phyloP scores from a whole-genome alignment of 2,888 invertebrate genomes.

The Polydesmus complanatus region DNA sequence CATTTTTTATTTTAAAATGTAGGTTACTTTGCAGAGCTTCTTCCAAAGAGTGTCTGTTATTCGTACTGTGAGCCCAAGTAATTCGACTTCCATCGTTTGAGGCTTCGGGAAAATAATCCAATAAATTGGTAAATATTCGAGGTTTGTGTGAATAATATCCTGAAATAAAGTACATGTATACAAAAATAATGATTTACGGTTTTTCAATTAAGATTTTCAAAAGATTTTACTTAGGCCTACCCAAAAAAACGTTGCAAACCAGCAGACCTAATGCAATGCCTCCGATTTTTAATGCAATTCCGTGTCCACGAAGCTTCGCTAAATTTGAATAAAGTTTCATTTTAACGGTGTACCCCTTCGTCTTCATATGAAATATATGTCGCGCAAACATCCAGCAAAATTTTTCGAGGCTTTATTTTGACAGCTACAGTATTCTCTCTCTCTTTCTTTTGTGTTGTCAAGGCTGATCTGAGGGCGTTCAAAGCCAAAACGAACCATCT shows the following conservation, averaged over 20 bases:
- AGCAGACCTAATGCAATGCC: constrained; percentile 2
- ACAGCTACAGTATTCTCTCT: too few relatives aligned
- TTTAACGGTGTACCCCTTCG: too few relatives aligned
- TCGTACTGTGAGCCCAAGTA: constrained; percentile 76
- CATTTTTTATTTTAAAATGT: background rate
- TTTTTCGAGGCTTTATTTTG: too few relatives aligned
- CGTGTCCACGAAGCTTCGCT: background rate
- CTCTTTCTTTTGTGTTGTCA: too few relatives aligned
- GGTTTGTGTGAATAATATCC: constrained; percentile 6
- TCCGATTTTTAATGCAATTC: constrained; percentile 1
- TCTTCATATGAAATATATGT: too few relatives aligned
- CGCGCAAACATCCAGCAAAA: too few relatives aligned
- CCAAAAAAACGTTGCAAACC: constrained; percentile 4
- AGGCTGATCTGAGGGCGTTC: too few relatives aligned
- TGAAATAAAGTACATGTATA: background rate
- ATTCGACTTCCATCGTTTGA: constrained; percentile 52
- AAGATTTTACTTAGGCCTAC: background rate
- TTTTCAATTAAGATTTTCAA: background rate
- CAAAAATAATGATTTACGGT: background rate
- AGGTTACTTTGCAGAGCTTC: constrained; percentile 40
- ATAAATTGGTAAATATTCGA: constrained; percentile 10
- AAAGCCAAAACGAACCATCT: too few relatives aligned
- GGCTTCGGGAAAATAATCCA: constrained; percentile 36
- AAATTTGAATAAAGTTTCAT: background rate
- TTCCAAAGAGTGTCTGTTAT: constrained; percentile 48